phyloP scores from a whole-genome alignment of 2,797 vertebrate species.

The Trichosurus vulpecula region DNA sequence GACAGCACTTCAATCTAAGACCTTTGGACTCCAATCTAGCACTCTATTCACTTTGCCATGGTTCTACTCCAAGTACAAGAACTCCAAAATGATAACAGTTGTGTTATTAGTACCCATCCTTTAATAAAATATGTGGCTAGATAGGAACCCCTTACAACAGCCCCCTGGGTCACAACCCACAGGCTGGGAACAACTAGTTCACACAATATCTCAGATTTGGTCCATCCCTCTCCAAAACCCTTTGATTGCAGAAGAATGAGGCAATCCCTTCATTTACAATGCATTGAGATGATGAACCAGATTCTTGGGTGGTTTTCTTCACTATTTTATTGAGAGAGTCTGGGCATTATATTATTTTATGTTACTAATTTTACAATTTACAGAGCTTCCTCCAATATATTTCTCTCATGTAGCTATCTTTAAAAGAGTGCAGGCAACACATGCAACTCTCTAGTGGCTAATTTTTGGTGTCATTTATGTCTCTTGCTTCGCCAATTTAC shows the following conservation, averaged over 20 bases:
- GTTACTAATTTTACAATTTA: conserved; percentile 66
- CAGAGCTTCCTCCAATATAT: conserved; percentile 54
- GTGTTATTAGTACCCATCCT: neutral
- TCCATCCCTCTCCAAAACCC: conserved; percentile 36
- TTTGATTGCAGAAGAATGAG: conserved; percentile 50
- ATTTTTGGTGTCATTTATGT: conserved; percentile 70
- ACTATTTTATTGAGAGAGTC: conserved; percentile 51
- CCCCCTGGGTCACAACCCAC: neutral
- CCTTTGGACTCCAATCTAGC: neutral
- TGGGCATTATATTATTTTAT: conserved; percentile 58
- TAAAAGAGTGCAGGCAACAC: conserved; percentile 65
- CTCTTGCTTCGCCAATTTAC: conserved; percentile 73
- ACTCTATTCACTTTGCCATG: neutral
- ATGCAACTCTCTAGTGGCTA: conserved; percentile 54
- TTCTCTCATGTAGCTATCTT: conserved; percentile 66
- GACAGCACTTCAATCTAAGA: neutral
- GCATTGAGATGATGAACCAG: conserved; percentile 44
- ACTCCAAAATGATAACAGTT: neutral
- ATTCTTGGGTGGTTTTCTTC: conserved; percentile 49
- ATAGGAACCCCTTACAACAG: neutral
- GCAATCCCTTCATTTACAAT: conserved; percentile 52
- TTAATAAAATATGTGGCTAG: neutral
- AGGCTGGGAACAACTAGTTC: neutral
- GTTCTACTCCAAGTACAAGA: neutral
- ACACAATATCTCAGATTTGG: neutral